These are phyloP conservation scores for Leptothorax acervorum DNA, from an alignment of 2,888 invertebrate genomes.

Conservation along the genomic window DNA sequence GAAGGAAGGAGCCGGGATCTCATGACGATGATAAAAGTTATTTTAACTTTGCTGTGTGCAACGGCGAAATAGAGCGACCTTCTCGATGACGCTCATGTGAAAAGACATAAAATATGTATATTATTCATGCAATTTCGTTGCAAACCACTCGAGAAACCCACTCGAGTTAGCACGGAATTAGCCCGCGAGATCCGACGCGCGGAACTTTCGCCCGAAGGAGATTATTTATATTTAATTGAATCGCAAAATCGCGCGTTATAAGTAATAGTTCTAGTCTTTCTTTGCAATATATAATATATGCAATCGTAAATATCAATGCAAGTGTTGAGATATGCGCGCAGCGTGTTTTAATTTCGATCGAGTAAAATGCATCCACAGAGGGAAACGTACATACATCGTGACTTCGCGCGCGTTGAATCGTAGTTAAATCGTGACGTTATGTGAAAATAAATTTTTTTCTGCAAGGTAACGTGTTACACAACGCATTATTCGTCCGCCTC, in stretches of 20 bases:
- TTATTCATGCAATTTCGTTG: neutral
- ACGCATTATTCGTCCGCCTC: constrained; percentile 17
- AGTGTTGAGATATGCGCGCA: neutral
- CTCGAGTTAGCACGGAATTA: constrained; percentile 11
- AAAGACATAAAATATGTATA: neutral
- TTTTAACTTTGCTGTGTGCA: constrained; percentile 6
- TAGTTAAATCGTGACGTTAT: neutral
- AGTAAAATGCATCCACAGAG: neutral
- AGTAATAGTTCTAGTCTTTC: constrained; percentile 39
- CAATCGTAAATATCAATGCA: neutral
- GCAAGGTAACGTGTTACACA: constrained; percentile 56
- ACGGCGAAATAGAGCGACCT: neutral
- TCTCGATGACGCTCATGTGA: neutral
- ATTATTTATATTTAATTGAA: constrained; percentile 28
- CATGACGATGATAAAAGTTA: neutral
- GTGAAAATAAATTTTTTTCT: constrained; percentile 33
- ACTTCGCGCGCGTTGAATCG: neutral
- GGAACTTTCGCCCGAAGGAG: constrained; percentile 8
- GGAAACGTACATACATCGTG: neutral
- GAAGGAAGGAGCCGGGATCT: neutral
- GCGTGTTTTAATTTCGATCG: neutral
- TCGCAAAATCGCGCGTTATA: neutral
- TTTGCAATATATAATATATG: neutral
- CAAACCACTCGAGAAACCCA: neutral
- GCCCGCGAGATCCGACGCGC: neutral